Evolutionary conservation across 2,888 invertebrate species (phyloP).

Genomic region (Chymomyza amoena): DNA sequence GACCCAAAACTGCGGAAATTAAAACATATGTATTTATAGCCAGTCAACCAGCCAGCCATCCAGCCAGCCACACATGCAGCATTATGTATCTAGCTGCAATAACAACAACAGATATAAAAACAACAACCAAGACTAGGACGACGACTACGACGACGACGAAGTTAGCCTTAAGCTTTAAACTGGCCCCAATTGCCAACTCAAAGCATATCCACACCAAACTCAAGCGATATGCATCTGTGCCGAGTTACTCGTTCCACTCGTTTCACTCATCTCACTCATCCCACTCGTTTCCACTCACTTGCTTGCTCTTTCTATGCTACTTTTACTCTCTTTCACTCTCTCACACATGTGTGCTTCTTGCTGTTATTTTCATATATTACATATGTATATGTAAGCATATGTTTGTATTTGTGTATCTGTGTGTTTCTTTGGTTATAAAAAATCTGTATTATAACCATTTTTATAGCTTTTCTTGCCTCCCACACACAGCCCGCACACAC

Average conservation of each 20-base stretch:
- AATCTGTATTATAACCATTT: slow-evolving; percentile 47
- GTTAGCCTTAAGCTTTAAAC: slow-evolving; percentile 55
- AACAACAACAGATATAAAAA: slow-evolving; percentile 17
- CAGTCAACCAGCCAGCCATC: neutral
- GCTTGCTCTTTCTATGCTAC: neutral
- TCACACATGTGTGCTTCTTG: slow-evolving; percentile 10
- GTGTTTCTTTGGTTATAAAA: slow-evolving; percentile 6
- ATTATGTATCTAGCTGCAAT: slow-evolving; percentile 44
- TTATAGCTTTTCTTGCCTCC: slow-evolving; percentile 23
- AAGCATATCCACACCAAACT: slow-evolving; percentile 19
- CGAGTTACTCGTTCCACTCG: slow-evolving; percentile 9
- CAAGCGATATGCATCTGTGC: slow-evolving; percentile 47
- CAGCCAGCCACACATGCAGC: slow-evolving; percentile 42
- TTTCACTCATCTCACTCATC: too few species aligned
- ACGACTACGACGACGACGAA: neutral
- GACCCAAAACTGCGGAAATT: slow-evolving; percentile 73
- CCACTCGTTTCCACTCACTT: neutral
- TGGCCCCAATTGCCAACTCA: slow-evolving; percentile 46
- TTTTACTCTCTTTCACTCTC: neutral
- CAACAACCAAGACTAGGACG: slow-evolving; percentile 15
- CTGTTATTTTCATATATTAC: slow-evolving; percentile 1
- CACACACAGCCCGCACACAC: too few species aligned
- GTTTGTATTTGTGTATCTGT: slow-evolving; percentile 5
- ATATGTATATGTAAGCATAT: neutral
- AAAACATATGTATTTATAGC: slow-evolving; percentile 72